phyloP scores from a whole-genome alignment of 1,140 invertebrate genomes.

The Oreohelix idahoensis region DNA sequence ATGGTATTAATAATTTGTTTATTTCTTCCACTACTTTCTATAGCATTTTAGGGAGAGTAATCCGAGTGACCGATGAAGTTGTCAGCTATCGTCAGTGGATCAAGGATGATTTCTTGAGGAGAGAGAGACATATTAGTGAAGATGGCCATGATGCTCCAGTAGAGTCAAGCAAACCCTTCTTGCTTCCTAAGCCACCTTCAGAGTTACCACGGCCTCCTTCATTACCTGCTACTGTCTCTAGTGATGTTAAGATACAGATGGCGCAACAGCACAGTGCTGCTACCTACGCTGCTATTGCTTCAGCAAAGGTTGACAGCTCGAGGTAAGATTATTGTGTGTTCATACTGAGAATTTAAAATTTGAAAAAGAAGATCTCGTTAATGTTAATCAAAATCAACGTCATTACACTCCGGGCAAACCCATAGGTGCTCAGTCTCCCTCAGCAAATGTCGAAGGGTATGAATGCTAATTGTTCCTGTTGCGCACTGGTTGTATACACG shows the following conservation, averaged over 20 bases:
- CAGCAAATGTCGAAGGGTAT: no score
- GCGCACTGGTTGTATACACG: no score
- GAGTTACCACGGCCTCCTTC: background rate
- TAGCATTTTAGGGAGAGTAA: slow-evolving; percentile 88
- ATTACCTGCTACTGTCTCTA: background rate
- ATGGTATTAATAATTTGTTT: no score
- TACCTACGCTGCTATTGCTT: slow-evolving; percentile 33
- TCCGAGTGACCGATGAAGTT: slow-evolving; percentile 93
- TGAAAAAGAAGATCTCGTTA: no score
- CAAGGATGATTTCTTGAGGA: slow-evolving; percentile 51
- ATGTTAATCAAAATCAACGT: no score
- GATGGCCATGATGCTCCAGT: background rate
- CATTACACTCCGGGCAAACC: no score
- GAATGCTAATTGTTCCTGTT: no score
- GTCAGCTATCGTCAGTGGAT: slow-evolving; percentile 85
- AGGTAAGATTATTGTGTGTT: slow-evolving; percentile 37
- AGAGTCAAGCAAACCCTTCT: background rate
- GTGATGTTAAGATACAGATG: background rate
- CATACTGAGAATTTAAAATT: no score
- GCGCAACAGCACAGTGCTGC: background rate
- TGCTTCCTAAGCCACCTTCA: background rate
- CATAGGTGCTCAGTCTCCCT: no score
- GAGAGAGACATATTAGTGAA: slow-evolving; percentile 10
- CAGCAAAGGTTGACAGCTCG: slow-evolving; percentile 1
- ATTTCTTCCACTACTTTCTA: slow-evolving; percentile 20